Conservation (phyloP, 2,113 vertebrate species). For the Tautogolabrus adspersus region DNA sequence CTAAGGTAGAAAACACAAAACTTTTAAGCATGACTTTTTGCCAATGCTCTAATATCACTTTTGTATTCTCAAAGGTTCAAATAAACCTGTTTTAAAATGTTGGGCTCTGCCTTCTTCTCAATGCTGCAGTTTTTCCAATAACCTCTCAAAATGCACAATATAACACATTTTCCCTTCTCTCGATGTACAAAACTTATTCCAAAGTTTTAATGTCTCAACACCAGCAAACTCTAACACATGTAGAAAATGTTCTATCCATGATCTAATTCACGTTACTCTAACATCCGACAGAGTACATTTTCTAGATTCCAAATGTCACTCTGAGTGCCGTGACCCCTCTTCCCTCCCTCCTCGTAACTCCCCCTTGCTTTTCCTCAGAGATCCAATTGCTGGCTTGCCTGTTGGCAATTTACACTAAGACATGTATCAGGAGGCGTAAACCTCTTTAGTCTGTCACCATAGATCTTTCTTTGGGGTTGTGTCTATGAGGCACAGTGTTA, state of each 20-base stretch:
- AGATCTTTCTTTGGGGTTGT: conserved; percentile 13
- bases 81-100: neutral
- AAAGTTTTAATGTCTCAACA: neutral
- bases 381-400: conserved; percentile 41
- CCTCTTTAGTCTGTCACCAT: conserved; percentile 31
- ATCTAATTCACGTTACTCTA: conserved; percentile 22
- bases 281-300: neutral
- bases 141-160: neutral
- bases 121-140: neutral
- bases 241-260: conserved; percentile 5
- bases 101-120: conserved; percentile 8
- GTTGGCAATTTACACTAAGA: conserved; percentile 41
- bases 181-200: neutral
- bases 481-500: conserved; percentile 1
- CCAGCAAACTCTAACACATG: neutral
- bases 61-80: neutral
- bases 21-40: neutral
- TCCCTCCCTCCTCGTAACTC: neutral
- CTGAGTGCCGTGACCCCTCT: conserved; percentile 14
- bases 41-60: too few species aligned
- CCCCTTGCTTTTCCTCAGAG: conserved; percentile 13
- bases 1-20: neutral
- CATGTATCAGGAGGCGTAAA: conserved; percentile 31
- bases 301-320: conserved; percentile 40
- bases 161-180: too few species aligned